A percentile compares a stretch with the other conserved stretches of the same genome.
Evolutionary conservation across 2,113 vertebrate species (phyloP).

Genomic region (Fukomys damarensis): DNA sequence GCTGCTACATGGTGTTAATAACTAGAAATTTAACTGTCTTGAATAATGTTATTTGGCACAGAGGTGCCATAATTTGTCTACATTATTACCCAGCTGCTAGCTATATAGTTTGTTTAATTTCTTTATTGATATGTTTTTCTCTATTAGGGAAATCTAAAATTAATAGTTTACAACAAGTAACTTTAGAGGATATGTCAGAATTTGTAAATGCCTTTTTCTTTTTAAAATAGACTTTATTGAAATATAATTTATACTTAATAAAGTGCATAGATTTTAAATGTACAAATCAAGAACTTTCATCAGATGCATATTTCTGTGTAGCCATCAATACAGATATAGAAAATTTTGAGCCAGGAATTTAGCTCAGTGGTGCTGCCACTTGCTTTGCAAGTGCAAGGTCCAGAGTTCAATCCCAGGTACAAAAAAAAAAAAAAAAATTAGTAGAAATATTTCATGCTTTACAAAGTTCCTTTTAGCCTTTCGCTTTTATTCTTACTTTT

Average conservation of each 20-base stretch:
- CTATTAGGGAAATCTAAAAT: slow-evolving; percentile 23
- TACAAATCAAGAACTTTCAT: not conserved
- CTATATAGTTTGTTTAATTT: not conserved
- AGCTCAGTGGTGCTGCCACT: too few species aligned
- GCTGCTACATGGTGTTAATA: not conserved
- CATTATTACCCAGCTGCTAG: not conserved
- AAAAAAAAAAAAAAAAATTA: too few species aligned
- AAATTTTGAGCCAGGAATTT: too few species aligned
- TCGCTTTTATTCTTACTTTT: not conserved
- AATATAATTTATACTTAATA: not conserved
- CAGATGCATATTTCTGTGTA: not conserved
- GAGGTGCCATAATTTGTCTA: not conserved
- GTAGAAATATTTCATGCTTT: not conserved
- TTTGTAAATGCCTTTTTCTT: not conserved
- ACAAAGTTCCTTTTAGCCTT: not conserved
- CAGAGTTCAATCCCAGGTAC: too few species aligned
- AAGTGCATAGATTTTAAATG: not conserved
- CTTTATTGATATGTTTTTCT: slow-evolving; percentile 46
- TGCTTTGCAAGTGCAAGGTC: too few species aligned
- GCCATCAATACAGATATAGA: not conserved
- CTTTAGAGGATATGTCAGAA: slow-evolving; percentile 13
- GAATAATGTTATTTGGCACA: not conserved
- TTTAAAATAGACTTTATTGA: not conserved
- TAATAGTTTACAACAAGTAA: slow-evolving; percentile 42
- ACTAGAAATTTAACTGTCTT: not conserved